These are phyloP conservation scores for Helarctos malayanus DNA, from an alignment of 2,797 vertebrate genomes.

Conservation along the genomic window DNA sequence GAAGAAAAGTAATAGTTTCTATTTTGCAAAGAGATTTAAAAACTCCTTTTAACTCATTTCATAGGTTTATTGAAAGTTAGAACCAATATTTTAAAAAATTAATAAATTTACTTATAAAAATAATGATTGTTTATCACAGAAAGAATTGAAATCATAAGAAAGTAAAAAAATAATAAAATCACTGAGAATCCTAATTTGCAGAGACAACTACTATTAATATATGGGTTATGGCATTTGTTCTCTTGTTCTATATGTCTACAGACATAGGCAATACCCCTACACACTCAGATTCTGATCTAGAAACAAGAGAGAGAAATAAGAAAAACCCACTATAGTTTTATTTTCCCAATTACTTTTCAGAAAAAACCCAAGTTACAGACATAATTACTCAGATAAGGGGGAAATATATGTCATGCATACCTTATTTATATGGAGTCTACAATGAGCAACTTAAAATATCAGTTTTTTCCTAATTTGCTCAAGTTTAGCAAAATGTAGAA, in stretches of 20 bases:
- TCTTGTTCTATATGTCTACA: background rate
- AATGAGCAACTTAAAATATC: conserved; percentile 80
- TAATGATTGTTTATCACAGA: background rate
- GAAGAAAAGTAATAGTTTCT: background rate
- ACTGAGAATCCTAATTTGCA: conserved; percentile 1
- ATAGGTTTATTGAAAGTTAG: conserved; percentile 21
- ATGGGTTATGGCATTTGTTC: background rate
- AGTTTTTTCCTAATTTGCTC: conserved; percentile 79
- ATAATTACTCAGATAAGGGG: background rate
- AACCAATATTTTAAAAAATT: background rate
- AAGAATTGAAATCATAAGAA: conserved; percentile 35
- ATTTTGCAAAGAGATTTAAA: background rate
- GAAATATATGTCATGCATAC: background rate
- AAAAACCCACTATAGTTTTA: background rate
- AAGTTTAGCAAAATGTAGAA: conserved; percentile 85
- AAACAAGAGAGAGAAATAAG: background rate
- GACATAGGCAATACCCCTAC: too few species aligned
- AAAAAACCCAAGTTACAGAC: background rate
- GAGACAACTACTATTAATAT: background rate
- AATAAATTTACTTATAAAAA: conserved; percentile 16
- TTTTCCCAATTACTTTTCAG: background rate
- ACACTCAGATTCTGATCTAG: background rate
- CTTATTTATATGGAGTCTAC: background rate
- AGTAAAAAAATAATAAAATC: background rate
- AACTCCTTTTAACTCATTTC: background rate